Evolutionary conservation across 2,888 invertebrate genomes (phyloP), one percentile per base, ranked within the genome.

Genomic region (Nezara viridula): DNA sequence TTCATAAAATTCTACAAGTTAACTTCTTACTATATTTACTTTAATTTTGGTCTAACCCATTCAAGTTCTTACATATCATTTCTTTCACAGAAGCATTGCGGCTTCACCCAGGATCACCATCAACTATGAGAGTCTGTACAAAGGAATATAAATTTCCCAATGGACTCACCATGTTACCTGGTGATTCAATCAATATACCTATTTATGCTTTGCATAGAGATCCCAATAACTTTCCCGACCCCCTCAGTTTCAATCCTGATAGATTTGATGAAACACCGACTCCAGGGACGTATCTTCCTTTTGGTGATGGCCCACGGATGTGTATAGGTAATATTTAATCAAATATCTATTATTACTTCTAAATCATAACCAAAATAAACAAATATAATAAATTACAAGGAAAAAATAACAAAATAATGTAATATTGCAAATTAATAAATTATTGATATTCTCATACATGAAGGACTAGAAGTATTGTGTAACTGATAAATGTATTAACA

Each of bases 271-370:
- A 47, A 6, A 24, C 47, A 0, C 47, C 21, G 9, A 12, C 16
- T 55, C 40, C 55, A 40, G 52, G 52, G 24, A 89, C 89, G 21
- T 89, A 89, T 27, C 47, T 89, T 40, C 89, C 89, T 50, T 89
- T 89, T 89, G 89, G 89, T 9, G 85, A 85, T 37, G 89, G 89
- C 7, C 89, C 89, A 24, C 73, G 89, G 24, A 89, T 85, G 19
- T 89, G 89, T 24, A 89, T 89, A 55, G 89, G 89, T 89, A 89
- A 77, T n/a, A 55, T 55, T 55, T 16, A 16, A 12, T 60, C n/a
- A 55, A 4, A 60, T 60, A 32, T 60, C 14, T 14, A 60, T 27
- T 60, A 60, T 60, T 32, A 60, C 14, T 32, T 60, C 14, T 60
- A 27, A 55, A 32, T 32, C 27, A 27, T 27, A 60, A 60, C 4